These are phyloP conservation scores for Carassius auratus DNA, from an alignment of 2,113 vertebrate species.

Conservation along the genomic window DNA sequence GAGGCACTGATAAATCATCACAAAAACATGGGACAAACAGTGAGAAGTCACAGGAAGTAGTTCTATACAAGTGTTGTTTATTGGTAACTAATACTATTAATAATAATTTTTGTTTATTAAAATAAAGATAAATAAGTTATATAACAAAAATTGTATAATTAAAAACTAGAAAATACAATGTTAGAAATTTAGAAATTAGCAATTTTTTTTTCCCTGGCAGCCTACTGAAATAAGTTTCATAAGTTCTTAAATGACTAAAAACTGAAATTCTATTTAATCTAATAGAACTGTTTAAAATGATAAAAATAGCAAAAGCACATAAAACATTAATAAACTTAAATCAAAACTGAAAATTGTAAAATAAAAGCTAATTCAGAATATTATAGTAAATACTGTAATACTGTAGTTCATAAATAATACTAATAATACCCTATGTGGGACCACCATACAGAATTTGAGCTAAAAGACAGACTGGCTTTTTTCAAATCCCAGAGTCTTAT, in stretches of 20 bases:
- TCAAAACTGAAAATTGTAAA: neutral
- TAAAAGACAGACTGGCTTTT: conserved; percentile 28
- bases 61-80: too few relatives aligned
- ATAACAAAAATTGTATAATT: too few relatives aligned
- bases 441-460: conserved; percentile 24
- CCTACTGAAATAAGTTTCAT: neutral
- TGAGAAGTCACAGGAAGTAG: too few relatives aligned
- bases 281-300: neutral
- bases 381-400: neutral
- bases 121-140: too few relatives aligned
- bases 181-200: too few relatives aligned
- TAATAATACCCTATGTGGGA: neutral
- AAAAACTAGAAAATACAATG: too few relatives aligned
- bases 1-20: too few relatives aligned
- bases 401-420: neutral
- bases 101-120: too few relatives aligned
- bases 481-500: conserved; percentile 43
- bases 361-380: neutral
- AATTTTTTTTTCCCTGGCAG: neutral
- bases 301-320: neutral
- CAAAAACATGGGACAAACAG: too few relatives aligned
- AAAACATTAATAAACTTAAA: neutral
- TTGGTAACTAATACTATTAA: too few relatives aligned
- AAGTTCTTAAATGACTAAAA: neutral
- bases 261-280: neutral